These are phyloP conservation scores for Caradrina clavipalpis DNA, from an alignment of 2,888 invertebrate species.

Conservation along the genomic window DNA sequence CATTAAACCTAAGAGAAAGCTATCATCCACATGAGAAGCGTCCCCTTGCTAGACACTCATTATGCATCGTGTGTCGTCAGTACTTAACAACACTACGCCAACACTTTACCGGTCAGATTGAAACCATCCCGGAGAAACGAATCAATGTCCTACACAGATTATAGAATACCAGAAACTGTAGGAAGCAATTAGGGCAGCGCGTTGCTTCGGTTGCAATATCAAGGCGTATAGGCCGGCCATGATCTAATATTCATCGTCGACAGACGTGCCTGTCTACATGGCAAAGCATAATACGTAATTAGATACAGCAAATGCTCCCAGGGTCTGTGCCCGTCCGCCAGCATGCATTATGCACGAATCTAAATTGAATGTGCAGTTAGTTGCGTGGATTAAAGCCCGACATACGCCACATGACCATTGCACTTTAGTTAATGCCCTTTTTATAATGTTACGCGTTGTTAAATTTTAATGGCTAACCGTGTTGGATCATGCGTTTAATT, in stretches of 20 bases:
- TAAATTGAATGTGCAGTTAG: conserved; percentile 88
- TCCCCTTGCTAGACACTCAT: conserved; percentile 62
- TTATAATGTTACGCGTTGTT: conserved; percentile 55
- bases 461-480: conserved; percentile 34
- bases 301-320: conserved; percentile 88
- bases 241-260: conserved; percentile 89
- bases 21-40: conserved; percentile 39
- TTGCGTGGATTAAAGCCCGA: conserved; percentile 80
- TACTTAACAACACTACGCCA: conserved; percentile 68
- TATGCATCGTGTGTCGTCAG: conserved; percentile 73
- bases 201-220: conserved; percentile 75
- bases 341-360: conserved; percentile 88
- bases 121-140: conserved; percentile 40
- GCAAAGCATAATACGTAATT: conserved; percentile 89
- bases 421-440: conserved; percentile 66
- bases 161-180: conserved; percentile 45
- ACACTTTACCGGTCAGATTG: conserved; percentile 67
- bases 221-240: conserved; percentile 79
- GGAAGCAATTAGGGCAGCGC: conserved; percentile 78
- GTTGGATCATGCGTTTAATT: conserved; percentile 42
- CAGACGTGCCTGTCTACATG: conserved; percentile 85
- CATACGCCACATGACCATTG: conserved; percentile 67
- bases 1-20: conserved; percentile 37
- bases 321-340: conserved; percentile 75
- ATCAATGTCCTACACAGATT: conserved; percentile 34